Conservation (phyloP, 1,140 invertebrate genomes). For the Aphis gossypii region DNA sequence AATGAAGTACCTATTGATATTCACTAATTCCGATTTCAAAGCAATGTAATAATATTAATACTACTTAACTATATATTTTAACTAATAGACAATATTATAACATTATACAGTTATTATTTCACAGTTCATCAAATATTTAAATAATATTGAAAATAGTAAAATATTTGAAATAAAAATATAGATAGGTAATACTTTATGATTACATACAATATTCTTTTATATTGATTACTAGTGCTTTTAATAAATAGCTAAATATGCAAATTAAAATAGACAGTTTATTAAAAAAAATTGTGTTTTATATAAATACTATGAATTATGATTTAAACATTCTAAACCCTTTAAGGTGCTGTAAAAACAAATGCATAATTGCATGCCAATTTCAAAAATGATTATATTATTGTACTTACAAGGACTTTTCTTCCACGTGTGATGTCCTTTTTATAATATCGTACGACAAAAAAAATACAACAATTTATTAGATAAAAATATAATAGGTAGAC, state of each 20-base stretch:
- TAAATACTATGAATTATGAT: neutral
- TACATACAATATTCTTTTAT: neutral
- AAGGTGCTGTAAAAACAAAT: neutral
- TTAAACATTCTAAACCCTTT: neutral
- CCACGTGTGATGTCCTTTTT: slow-evolving; percentile 54
- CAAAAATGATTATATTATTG: slow-evolving; percentile 32
- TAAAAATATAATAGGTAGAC: neutral
- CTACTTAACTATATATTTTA: neutral
- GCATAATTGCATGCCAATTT: slow-evolving; percentile 51
- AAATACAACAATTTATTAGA: slow-evolving; percentile 15
- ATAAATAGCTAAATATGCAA: neutral
- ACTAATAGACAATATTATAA: neutral
- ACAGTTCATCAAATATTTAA: too few species aligned
- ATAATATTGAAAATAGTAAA: neutral
- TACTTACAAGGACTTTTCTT: slow-evolving; percentile 58
- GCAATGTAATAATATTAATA: too few species aligned
- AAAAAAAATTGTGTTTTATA: neutral
- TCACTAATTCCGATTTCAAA: too few species aligned
- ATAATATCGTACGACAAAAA: neutral
- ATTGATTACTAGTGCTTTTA: neutral
- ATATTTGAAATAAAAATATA: neutral
- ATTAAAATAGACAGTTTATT: neutral
- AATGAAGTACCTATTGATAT: neutral
- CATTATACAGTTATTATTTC: too few species aligned
- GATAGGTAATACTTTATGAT: neutral